Conservation (phyloP, 2,797 vertebrate species). For the Tokudaia muenninki region DNA sequence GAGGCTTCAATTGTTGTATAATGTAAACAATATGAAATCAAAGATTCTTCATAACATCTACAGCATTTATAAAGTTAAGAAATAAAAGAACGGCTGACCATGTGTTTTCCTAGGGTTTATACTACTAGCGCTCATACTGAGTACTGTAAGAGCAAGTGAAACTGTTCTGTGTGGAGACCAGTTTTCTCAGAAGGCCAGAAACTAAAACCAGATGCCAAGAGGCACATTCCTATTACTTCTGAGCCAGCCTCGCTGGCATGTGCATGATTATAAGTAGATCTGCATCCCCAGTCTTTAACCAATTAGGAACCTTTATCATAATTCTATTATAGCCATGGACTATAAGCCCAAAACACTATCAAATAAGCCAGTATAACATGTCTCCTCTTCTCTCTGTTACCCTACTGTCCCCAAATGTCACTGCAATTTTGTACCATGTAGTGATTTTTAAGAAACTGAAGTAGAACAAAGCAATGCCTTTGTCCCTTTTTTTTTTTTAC, state of each 20-base stretch:
- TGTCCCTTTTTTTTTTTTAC: slow-evolving; percentile 71
- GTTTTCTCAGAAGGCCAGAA: slow-evolving; percentile 69
- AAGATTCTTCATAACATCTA: slow-evolving; percentile 66
- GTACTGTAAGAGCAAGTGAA: slow-evolving; percentile 1
- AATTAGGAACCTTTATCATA: slow-evolving; percentile 57
- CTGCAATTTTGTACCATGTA: slow-evolving; percentile 80
- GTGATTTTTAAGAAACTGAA: slow-evolving; percentile 83
- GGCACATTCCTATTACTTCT: slow-evolving; percentile 55
- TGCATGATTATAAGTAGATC: slow-evolving; percentile 39
- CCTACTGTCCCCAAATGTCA: slow-evolving; percentile 69
- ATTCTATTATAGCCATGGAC: slow-evolving; percentile 77
- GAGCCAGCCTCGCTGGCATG: slow-evolving; percentile 28
- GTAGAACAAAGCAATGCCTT: slow-evolving; percentile 87
- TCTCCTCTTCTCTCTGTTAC: slow-evolving; percentile 69
- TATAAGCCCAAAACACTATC: slow-evolving; percentile 70
- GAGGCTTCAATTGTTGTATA: slow-evolving; percentile 75
- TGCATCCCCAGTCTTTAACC: slow-evolving; percentile 57
- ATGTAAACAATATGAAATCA: slow-evolving; percentile 82
- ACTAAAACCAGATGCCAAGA: slow-evolving; percentile 52
- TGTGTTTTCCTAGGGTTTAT: slow-evolving; percentile 64
- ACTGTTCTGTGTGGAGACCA: slow-evolving; percentile 28
- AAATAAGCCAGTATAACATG: slow-evolving; percentile 71
- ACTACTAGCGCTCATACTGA: slow-evolving; percentile 63
- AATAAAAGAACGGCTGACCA: slow-evolving; percentile 70
- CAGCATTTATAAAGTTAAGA: slow-evolving; percentile 77